Conservation (phyloP, 2,113 vertebrate genomes). For the Tichodroma muraria region DNA sequence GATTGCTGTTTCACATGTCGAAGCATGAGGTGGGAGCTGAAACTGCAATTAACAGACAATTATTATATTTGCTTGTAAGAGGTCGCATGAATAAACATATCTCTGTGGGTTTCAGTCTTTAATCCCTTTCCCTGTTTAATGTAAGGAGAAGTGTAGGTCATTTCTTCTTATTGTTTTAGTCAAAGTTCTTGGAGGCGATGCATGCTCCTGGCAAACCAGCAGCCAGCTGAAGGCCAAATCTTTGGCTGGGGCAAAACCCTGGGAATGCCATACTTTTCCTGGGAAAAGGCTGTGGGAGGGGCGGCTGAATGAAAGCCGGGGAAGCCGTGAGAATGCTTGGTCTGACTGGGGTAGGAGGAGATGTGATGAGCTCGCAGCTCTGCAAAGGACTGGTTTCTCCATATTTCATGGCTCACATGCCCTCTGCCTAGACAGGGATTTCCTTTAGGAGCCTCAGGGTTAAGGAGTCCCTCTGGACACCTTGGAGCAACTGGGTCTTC, state of each 20-base stretch:
- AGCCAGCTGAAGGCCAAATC: neutral
- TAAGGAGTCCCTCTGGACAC: neutral
- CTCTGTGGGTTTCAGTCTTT: constrained; percentile 75
- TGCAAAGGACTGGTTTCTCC: neutral
- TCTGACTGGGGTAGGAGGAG: neutral
- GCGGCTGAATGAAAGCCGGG: neutral
- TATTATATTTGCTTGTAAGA: constrained; percentile 87
- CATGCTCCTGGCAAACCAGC: neutral
- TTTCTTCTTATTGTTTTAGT: constrained; percentile 71
- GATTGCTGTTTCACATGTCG: constrained; percentile 79
- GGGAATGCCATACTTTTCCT: neutral
- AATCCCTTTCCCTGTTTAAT: constrained; percentile 69
- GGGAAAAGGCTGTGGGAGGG: neutral
- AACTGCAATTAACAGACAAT: constrained; percentile 83
- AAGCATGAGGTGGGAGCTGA: constrained; percentile 74
- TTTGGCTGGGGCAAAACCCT: neutral
- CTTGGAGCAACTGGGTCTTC: neutral
- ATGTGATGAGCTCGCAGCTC: neutral
- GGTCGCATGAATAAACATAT: constrained; percentile 81
- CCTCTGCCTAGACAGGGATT: neutral
- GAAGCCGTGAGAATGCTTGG: neutral
- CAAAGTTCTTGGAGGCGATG: constrained; percentile 51
- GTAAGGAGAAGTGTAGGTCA: constrained; percentile 80
- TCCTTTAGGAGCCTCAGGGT: neutral
- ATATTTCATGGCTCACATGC: accelerated